Base-by-base conservation (phyloP, 2,888 invertebrate species). In the Eupithecia exiguata region DNA sequence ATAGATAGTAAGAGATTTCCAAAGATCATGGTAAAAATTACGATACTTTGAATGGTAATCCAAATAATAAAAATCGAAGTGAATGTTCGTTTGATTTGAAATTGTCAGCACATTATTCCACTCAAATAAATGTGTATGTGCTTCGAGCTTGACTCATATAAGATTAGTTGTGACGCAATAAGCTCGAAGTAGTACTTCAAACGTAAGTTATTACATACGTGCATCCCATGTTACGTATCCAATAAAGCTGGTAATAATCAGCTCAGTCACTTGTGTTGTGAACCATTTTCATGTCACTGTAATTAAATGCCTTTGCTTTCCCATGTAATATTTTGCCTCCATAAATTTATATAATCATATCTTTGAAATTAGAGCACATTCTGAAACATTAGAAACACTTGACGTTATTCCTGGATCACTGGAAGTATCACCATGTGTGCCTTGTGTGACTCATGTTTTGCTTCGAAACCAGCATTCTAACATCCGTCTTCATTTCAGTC, bases 331-430 rank as follows among this genome's bases (percentile, higher is more conserved):
- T 74, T 69, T 77, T 68, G 76, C 70, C 74, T 71, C 71, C 78
- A 77, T 80, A 78, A 79, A 79, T 79, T 78, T 70, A 71, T 73
- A 74, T 79, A 80, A 79, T 77, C 77, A 74, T 76, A 74, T 78
- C 78, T 77, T 71, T 76, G 73, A 77, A 79, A 77, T 73, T 77
- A 73, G 79, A 77, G 75, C 79, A 78, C 75, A 74, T 74, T 74
- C 77, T 78, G 74, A 77, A 79, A 80, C 76, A 78, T 80, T 78
- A 79, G 75, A 78, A 71, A 68, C 77, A 79, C 79, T 80, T 80
- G 77, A 61, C 75, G 78, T 79, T 80, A 80, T 80, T 80, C 78
- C 76, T 78, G 81, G 77, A 80, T 77, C 79, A 76, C 75, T 78
- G 71, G 65, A 77, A 76, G 74, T 75, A 77, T 78, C 80, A 78